These are phyloP conservation scores for Malacoctenus gilli DNA, from an alignment of 2,797 vertebrate species.

Conservation along the genomic window DNA sequence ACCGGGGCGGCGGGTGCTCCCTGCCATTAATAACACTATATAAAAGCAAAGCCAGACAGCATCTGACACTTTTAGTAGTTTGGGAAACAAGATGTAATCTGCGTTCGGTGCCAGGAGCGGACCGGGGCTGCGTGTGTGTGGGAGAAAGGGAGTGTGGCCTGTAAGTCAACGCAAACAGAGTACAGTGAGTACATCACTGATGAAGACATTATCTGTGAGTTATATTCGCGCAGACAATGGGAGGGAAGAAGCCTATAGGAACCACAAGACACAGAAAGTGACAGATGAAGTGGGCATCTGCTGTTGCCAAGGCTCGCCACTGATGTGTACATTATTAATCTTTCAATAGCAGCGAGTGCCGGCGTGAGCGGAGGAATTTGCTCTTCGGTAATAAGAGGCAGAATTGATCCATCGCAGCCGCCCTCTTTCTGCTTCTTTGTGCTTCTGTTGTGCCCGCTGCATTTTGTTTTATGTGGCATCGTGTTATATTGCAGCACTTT, in stretches of 20 bases:
- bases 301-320: slow-evolving; percentile 47
- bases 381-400: slow-evolving; percentile 10
- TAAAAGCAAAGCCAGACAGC: slow-evolving; percentile 84
- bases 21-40: slow-evolving; percentile 84
- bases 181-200: slow-evolving; percentile 73
- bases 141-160: slow-evolving; percentile 70
- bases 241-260: slow-evolving; percentile 57
- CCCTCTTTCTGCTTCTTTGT: slow-evolving; percentile 23
- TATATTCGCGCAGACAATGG: slow-evolving; percentile 67
- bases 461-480: slow-evolving; percentile 46
- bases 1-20: slow-evolving; percentile 68
- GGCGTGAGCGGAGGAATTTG: slow-evolving; percentile 15
- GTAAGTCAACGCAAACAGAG: slow-evolving; percentile 79
- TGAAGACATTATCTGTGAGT: slow-evolving; percentile 77
- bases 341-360: slow-evolving; percentile 30
- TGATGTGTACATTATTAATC: slow-evolving; percentile 53
- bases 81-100: slow-evolving; percentile 86
- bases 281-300: slow-evolving; percentile 53
- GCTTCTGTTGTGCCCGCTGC: slow-evolving; percentile 18
- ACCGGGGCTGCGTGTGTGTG: slow-evolving; percentile 56
- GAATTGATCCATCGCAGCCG: background rate
- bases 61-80: slow-evolving; percentile 86
- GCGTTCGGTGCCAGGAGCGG: slow-evolving; percentile 79
- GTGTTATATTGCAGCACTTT: slow-evolving; percentile 59
- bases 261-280: slow-evolving; percentile 57